These are phyloP conservation scores for Netelia inedita DNA, from an alignment of 2,888 invertebrate genomes.

Conservation along the genomic window DNA sequence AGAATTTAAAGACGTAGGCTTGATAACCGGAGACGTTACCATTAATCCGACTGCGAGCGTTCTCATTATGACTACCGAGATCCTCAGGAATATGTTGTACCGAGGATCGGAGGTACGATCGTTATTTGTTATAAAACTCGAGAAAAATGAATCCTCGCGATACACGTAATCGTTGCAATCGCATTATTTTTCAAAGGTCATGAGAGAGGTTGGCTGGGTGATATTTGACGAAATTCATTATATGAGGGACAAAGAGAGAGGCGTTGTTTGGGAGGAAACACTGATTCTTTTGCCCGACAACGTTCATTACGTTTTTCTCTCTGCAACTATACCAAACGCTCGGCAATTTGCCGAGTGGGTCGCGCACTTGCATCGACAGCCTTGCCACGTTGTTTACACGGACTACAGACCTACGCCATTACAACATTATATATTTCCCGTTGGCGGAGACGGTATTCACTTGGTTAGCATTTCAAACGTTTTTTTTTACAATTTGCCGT, in stretches of 20 bases:
- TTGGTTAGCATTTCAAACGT: constrained; percentile 87
- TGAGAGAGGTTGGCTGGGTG: constrained; percentile 99
- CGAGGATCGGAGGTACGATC: constrained; percentile 94
- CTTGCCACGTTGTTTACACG: constrained; percentile 99
- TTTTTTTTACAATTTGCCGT: not conserved
- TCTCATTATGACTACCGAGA: constrained; percentile 99
- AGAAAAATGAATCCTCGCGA: not conserved
- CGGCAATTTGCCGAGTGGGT: constrained; percentile 98
- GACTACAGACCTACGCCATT: constrained; percentile 99
- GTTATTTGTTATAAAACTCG: not conserved
- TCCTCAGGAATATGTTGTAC: constrained; percentile 99
- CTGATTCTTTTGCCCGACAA: constrained; percentile 98
- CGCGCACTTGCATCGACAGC: constrained; percentile 97
- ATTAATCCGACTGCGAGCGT: constrained; percentile 99
- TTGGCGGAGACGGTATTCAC: constrained; percentile 98
- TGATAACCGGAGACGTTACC: constrained; percentile 99
- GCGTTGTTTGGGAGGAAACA: constrained; percentile 99
- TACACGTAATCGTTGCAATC: constrained; percentile 19
- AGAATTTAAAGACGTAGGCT: constrained; percentile 98
- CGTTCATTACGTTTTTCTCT: constrained; percentile 99
- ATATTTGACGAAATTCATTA: constrained; percentile 99
- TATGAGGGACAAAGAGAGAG: constrained; percentile 99
- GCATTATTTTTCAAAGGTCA: constrained; percentile 86
- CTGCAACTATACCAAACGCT: constrained; percentile 99
- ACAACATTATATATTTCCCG: constrained; percentile 99